These are phyloP conservation scores for Gasteruption jaculator DNA, from an alignment of 2,888 invertebrate genomes.

Conservation along the genomic window DNA sequence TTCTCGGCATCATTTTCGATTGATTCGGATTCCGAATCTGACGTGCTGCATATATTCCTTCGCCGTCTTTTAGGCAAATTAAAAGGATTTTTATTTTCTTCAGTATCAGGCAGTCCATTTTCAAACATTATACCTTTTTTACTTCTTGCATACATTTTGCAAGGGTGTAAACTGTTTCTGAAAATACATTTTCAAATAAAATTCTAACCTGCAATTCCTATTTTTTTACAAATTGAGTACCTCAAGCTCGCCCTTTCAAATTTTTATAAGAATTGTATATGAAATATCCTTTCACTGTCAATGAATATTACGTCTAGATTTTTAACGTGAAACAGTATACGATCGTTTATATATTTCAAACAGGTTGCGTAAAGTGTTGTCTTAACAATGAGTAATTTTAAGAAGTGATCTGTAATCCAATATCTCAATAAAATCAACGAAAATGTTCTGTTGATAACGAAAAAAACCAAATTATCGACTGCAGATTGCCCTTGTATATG, in stretches of 20 bases:
- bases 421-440: no score
- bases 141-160: constrained; percentile 18
- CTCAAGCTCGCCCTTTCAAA: constrained; percentile 18
- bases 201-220: constrained; percentile 17
- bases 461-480: no score
- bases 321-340: no score
- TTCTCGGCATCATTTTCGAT: constrained; percentile 14
- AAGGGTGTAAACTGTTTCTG: constrained; percentile 20
- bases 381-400: no score
- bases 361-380: no score
- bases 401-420: no score
- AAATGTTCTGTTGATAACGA: no score
- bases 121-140: constrained; percentile 21
- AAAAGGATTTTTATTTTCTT: constrained; percentile 23
- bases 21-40: constrained; percentile 17
- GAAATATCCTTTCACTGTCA: constrained; percentile 17
- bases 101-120: constrained; percentile 14
- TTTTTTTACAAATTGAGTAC: constrained; percentile 19
- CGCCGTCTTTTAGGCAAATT: constrained; percentile 15
- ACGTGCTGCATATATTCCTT: constrained; percentile 18
- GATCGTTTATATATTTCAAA: no score
- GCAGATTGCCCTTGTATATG: no score
- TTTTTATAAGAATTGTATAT: constrained; percentile 16
- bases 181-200: constrained; percentile 21
- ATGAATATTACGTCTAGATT: no score